Base-by-base conservation (phyloP, 2,113 vertebrate genomes). In the Eretmochelys imbricata region DNA sequence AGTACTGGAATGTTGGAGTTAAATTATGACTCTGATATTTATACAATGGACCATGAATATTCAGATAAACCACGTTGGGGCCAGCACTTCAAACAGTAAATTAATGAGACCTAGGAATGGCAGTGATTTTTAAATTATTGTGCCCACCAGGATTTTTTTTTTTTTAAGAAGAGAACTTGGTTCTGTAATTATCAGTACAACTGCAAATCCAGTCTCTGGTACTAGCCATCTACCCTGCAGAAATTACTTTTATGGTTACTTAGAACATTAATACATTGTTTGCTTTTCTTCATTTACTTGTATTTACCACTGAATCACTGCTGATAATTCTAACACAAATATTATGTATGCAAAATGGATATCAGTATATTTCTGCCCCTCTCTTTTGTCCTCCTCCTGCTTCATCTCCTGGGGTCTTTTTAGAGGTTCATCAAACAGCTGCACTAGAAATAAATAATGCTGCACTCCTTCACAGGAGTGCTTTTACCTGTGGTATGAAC, bases 181-280 rank as follows among this genome's bases (percentile, higher is more conserved):
- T 94, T 96, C 85, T 91, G 91, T 95, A 92, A 92, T 96, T 97
- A 93, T 96, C 94, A 91, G 82, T 92, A 83, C 78, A 90, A 50
- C 59, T 89, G 31, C 75, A 93, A 84, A 81, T 93, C 89, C 76
- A 89, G 27, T 84, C 78, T 94, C 57, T 95, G 88, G 86, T 90
- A 38, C 89, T 82, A 89, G 80, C 87, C 91, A 53, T 90, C 83
- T 96, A 90, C 91, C 91, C 85, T 90, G 87, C 88, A 96, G 80
- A 69, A 92, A 81, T 88, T 91, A 49, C 84, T 91, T 72, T 80
- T 62, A 84, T 65, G 82, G 75, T 76, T 82, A 79, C 94, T 96
- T 95, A 95, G 65, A 95, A 95, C 79, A 42, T 31, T 59, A 24
- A 46, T 78, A 14, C 57, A 49, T 57, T 4, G 19, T 84, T 3